Conservation (phyloP, 1,140 invertebrate genomes). For the Coelopa frigida region DNA sequence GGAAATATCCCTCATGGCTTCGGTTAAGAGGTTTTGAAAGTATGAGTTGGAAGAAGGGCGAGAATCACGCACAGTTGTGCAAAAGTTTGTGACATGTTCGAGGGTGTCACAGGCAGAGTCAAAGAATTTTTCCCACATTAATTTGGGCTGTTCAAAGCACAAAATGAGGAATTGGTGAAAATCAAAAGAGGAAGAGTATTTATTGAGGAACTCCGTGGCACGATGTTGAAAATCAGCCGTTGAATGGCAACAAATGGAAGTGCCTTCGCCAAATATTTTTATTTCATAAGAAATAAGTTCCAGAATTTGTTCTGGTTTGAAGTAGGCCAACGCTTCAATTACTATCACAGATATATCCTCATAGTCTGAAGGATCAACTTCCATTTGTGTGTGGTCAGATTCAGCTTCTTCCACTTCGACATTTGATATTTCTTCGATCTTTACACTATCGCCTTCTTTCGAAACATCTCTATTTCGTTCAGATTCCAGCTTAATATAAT, state of each 20-base stretch:
- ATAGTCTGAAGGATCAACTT: constrained; percentile 7
- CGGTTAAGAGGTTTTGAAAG: constrained; percentile 6
- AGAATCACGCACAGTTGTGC: constrained; percentile 8
- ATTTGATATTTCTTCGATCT: constrained; percentile 7
- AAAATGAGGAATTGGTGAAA: constrained; percentile 13
- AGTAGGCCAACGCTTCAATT: constrained; percentile 11
- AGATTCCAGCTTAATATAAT: constrained; percentile 11
- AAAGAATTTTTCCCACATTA: constrained; percentile 14
- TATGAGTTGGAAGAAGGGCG: constrained; percentile 11
- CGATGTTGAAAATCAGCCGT: constrained; percentile 3
- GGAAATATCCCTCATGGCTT: constrained; percentile 2
- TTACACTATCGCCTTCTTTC: neutral
- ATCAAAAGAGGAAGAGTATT: constrained; percentile 13
- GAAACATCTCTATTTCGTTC: constrained; percentile 3
- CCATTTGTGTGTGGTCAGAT: constrained; percentile 5
- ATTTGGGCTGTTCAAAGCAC: constrained; percentile 13
- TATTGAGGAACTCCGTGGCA: constrained; percentile 14
- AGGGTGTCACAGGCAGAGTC: constrained; percentile 12
- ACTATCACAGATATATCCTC: constrained; percentile 7
- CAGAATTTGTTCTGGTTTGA: constrained; percentile 10
- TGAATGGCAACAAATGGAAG: constrained; percentile 3
- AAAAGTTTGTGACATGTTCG: constrained; percentile 12
- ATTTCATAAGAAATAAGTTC: constrained; percentile 10
- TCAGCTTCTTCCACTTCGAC: constrained; percentile 1
- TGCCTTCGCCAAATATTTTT: constrained; percentile 9